These are phyloP conservation scores for Augiades crinisus DNA, from an alignment of 2,888 invertebrate genomes.

Conservation along the genomic window DNA sequence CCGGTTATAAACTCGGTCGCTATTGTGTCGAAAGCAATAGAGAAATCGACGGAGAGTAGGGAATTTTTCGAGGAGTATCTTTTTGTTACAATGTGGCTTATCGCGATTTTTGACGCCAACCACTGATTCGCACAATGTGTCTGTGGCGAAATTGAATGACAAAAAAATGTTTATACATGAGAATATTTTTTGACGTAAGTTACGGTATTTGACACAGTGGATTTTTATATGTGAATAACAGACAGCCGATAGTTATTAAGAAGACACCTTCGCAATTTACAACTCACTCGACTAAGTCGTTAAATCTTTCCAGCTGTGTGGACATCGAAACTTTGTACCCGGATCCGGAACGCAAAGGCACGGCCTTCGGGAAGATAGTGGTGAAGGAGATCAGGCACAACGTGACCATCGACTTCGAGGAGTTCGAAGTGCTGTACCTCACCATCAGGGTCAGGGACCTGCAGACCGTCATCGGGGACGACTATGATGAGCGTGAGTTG, in stretches of 20 bases:
- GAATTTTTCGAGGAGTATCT: conserved; percentile 26
- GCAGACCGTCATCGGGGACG: conserved; percentile 68
- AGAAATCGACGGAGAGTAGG: conserved; percentile 23
- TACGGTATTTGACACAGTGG: conserved; percentile 6
- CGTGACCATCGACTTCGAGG: conserved; percentile 81
- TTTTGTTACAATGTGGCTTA: conserved; percentile 21
- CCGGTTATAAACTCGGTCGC: conserved; percentile 23
- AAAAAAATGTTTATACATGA: conserved; percentile 17
- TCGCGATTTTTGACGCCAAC: conserved; percentile 22
- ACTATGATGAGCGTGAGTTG: conserved; percentile 76
- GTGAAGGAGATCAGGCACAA: conserved; percentile 57
- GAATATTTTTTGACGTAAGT: conserved; percentile 6
- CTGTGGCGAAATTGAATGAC: conserved; percentile 16
- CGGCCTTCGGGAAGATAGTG: conserved; percentile 56
- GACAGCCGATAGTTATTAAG: too few relatives aligned
- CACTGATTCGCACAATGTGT: conserved; percentile 22
- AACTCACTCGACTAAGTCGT: too few relatives aligned
- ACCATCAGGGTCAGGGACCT: conserved; percentile 73
- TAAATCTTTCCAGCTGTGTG: conserved; percentile 56
- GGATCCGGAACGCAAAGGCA: conserved; percentile 42
- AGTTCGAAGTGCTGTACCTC: conserved; percentile 81
- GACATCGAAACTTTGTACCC: conserved; percentile 63
- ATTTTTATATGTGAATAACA: conserved; percentile 15
- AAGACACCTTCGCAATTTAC: too few relatives aligned
- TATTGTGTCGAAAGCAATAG: conserved; percentile 27